Evolutionary conservation across 2,797 vertebrate species (phyloP).

Genomic region (Tamandua tetradactyla): DNA sequence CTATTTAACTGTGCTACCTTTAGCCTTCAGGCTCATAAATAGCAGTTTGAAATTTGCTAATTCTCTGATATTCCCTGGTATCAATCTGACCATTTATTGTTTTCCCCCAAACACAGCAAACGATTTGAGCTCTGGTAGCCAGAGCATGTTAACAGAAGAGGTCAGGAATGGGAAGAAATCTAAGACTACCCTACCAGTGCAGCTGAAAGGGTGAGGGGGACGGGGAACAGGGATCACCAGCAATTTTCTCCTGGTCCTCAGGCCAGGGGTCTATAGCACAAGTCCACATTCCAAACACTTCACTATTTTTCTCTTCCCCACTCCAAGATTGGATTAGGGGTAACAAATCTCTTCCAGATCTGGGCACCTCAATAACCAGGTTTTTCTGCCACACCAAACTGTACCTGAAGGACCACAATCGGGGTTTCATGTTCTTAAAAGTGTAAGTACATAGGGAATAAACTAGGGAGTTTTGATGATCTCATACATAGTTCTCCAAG

Average conservation of each 20-base stretch:
- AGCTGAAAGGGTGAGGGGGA: neutral
- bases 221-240: neutral
- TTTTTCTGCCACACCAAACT: neutral
- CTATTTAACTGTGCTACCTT: slow-evolving; percentile 3
- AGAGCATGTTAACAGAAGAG: neutral
- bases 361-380: neutral
- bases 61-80: neutral
- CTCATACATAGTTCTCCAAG: neutral
- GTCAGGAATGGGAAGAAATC: neutral
- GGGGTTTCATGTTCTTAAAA: neutral
- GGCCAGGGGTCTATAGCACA: neutral
- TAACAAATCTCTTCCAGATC: neutral
- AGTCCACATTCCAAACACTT: neutral
- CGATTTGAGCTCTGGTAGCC: neutral
- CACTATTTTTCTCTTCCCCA: neutral
- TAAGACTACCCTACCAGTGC: neutral
- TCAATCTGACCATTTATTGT: neutral
- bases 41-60: neutral
- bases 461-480: neutral
- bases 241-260: neutral
- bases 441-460: neutral
- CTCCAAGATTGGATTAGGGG: neutral
- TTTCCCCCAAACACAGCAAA: neutral
- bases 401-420: neutral
- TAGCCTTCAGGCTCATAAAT: neutral